A percentile compares a stretch with the other conserved stretches of the same genome.
Evolutionary conservation across 2,888 invertebrate species (phyloP).

Genomic region (Eilema depressum): DNA sequence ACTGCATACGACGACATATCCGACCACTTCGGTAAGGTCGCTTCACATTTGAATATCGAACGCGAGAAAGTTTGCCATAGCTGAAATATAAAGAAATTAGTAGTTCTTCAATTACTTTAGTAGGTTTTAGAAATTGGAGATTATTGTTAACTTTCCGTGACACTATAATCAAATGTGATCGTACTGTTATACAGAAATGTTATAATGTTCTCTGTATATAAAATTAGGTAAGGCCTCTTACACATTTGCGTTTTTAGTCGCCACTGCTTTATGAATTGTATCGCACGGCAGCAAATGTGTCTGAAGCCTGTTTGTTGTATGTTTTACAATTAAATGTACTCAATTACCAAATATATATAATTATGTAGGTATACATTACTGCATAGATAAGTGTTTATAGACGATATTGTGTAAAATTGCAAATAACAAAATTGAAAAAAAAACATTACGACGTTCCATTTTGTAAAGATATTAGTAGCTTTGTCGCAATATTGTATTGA

Average conservation of each 20-base stretch:
- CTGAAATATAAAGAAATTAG: constrained; percentile 2
- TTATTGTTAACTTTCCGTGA: neutral
- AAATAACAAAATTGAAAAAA: neutral
- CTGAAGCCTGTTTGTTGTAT: constrained; percentile 36
- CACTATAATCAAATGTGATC: constrained; percentile 32
- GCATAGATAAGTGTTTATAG: constrained; percentile 15
- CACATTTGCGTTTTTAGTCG: constrained; percentile 31
- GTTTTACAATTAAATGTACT: constrained; percentile 44
- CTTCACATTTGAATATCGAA: constrained; percentile 26
- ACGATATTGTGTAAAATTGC: constrained; percentile 8
- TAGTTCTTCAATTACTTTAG: neutral
- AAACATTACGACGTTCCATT: neutral
- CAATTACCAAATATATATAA: constrained; percentile 45
- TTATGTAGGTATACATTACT: constrained; percentile 25
- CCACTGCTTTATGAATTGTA: constrained; percentile 15
- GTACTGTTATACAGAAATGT: constrained; percentile 31
- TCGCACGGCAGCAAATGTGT: constrained; percentile 27
- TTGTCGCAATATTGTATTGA: constrained; percentile 5
- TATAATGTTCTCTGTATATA: constrained; percentile 40
- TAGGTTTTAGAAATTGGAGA: neutral
- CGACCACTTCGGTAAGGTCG: constrained; percentile 39
- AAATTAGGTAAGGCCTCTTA: constrained; percentile 32
- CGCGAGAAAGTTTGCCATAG: constrained; percentile 13
- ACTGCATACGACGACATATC: constrained; percentile 62
- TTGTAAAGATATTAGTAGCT: constrained; percentile 6